Conservation (phyloP, 2,113 vertebrate genomes). For the Atrichornis clamosus region DNA sequence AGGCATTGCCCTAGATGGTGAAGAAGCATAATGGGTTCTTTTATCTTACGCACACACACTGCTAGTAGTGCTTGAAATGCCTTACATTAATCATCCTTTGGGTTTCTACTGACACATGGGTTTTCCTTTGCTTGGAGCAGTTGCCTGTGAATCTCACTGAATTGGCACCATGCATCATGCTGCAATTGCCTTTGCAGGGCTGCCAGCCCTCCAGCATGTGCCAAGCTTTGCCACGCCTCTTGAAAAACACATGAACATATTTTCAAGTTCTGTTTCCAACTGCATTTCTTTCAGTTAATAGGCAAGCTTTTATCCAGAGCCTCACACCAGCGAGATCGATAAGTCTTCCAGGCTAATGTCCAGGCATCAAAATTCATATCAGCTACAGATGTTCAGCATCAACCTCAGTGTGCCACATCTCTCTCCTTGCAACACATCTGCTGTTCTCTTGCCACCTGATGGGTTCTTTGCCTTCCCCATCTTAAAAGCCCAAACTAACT, state of each 20-base stretch:
- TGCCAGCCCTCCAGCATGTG: neutral
- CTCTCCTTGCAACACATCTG: neutral
- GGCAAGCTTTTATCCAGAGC: neutral
- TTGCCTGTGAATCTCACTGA: neutral
- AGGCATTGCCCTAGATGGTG: neutral
- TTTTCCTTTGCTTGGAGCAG: neutral
- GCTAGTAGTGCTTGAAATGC: neutral
- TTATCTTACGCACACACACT: neutral
- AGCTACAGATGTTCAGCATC: neutral
- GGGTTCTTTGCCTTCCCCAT: neutral
- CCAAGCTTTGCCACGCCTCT: neutral
- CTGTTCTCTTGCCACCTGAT: neutral
- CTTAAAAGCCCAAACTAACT: neutral
- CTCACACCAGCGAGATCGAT: neutral
- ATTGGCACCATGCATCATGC: neutral
- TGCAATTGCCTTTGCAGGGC: neutral
- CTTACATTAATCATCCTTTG: neutral
- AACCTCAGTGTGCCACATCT: neutral
- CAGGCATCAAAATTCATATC: neutral
- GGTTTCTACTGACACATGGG: neutral
- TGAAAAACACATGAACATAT: neutral
- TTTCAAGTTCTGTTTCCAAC: neutral
- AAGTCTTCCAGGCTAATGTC: neutral
- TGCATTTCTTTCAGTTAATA: neutral
- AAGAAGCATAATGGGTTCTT: neutral